These are phyloP conservation scores for Argya squamiceps DNA, from an alignment of 2,797 vertebrate species.

Conservation along the genomic window DNA sequence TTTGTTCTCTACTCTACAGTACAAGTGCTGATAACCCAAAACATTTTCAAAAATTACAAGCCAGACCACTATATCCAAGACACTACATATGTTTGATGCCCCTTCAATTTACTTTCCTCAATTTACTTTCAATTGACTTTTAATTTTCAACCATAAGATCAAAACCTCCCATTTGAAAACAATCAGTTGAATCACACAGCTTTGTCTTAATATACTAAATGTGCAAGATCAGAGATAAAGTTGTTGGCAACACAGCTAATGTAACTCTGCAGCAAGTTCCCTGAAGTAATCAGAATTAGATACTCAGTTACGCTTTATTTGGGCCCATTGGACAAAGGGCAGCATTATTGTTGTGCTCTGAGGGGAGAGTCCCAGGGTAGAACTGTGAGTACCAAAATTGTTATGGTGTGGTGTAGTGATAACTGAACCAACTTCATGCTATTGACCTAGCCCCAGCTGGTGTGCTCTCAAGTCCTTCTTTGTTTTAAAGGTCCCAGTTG, in stretches of 20 bases:
- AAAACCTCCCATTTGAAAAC: slow-evolving; percentile 50
- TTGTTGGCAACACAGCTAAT: slow-evolving; percentile 1
- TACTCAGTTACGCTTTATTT: background rate
- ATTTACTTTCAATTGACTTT: slow-evolving; percentile 46
- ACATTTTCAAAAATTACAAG: background rate
- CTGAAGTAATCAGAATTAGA: background rate
- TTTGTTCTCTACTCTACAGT: background rate
- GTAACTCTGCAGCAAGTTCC: background rate
- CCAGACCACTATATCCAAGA: background rate
- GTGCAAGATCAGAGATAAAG: slow-evolving; percentile 55
- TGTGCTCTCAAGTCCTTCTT: background rate
- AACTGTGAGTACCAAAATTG: background rate
- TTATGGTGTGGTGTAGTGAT: background rate
- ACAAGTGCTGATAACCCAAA: background rate
- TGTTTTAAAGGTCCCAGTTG: background rate
- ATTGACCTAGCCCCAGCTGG: background rate
- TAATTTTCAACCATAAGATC: slow-evolving; percentile 34
- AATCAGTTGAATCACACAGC: slow-evolving; percentile 33
- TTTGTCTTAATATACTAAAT: slow-evolving; percentile 32
- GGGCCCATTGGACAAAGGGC: background rate
- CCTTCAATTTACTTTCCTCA: slow-evolving; percentile 35
- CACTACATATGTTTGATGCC: background rate
- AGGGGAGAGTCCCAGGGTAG: background rate
- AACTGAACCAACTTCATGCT: background rate
- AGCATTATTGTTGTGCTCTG: background rate